Percentiles rank a stretch among this genome's conserved stretches.
Conservation (phyloP, 2,888 invertebrate species). For the Aethes cnicana region DNA sequence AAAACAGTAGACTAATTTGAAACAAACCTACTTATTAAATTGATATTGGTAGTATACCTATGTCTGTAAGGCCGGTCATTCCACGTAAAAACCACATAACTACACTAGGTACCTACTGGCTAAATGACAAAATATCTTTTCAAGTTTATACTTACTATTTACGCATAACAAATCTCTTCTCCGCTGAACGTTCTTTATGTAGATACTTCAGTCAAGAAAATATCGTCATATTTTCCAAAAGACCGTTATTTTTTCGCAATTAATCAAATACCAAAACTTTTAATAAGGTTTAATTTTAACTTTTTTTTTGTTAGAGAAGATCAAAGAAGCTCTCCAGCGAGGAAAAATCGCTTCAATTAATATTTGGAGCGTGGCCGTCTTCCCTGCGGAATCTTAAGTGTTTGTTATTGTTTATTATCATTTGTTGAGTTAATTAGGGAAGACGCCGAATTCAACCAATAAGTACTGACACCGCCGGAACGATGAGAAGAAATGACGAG, state of each 20-base stretch:
- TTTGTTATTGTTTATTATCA: constrained; percentile 39
- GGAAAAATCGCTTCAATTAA: constrained; percentile 30
- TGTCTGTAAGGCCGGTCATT: too few relatives aligned
- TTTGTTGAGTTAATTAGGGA: constrained; percentile 34
- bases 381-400: constrained; percentile 41
- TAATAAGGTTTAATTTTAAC: constrained; percentile 37
- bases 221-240: too few relatives aligned
- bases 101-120: too few relatives aligned
- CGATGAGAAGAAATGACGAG: constrained; percentile 18
- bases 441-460: constrained; percentile 31
- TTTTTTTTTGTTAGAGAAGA: constrained; percentile 9
- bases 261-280: constrained; percentile 26
- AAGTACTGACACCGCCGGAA: constrained; percentile 6
- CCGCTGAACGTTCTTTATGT: too few relatives aligned
- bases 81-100: too few relatives aligned
- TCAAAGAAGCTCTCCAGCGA: constrained; percentile 17
- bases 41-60: too few relatives aligned
- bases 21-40: too few relatives aligned
- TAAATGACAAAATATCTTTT: too few relatives aligned
- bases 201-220: too few relatives aligned
- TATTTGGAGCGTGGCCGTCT: constrained; percentile 35
- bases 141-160: too few relatives aligned
- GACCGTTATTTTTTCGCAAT: neutral
- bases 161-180: too few relatives aligned
- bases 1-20: too few relatives aligned